Evolutionary conservation across 1,140 invertebrate species (phyloP).

Genomic region (Drosophila bipectinata): DNA sequence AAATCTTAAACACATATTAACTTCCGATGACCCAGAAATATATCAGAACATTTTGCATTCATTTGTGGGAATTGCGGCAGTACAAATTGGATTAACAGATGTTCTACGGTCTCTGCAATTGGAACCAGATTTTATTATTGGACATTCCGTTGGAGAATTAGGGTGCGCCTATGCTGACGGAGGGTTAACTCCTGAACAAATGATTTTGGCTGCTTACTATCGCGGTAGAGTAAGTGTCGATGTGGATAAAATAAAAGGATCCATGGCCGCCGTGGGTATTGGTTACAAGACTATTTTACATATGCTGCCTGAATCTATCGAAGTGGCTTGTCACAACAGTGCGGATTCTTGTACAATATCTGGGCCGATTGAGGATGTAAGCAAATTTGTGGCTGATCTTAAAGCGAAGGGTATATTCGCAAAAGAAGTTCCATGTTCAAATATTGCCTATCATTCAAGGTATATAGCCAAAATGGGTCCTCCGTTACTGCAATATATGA

Average conservation of each 20-base stretch:
- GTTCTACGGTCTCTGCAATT: slow-evolving; percentile 89
- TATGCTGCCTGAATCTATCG: slow-evolving; percentile 88
- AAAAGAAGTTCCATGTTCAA: slow-evolving; percentile 91
- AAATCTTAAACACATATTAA: slow-evolving; percentile 92
- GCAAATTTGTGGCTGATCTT: slow-evolving; percentile 88
- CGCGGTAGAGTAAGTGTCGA: slow-evolving; percentile 93
- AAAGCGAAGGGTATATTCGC: slow-evolving; percentile 92
- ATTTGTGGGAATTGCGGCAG: slow-evolving; percentile 95
- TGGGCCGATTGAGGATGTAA: slow-evolving; percentile 90
- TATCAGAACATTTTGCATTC: slow-evolving; percentile 94
- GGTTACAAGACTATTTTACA: slow-evolving; percentile 86
- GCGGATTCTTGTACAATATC: slow-evolving; percentile 94
- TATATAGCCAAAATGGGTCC: slow-evolving; percentile 91
- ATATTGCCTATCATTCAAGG: slow-evolving; percentile 93
- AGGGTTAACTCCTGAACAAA: slow-evolving; percentile 92
- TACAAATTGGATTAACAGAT: slow-evolving; percentile 94
- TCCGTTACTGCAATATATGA: slow-evolving; percentile 89
- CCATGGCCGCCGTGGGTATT: slow-evolving; percentile 93
- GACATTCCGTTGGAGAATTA: slow-evolving; percentile 95
- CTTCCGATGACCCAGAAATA: slow-evolving; percentile 88
- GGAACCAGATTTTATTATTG: slow-evolving; percentile 92
- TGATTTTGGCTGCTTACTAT: slow-evolving; percentile 92
- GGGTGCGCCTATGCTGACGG: slow-evolving; percentile 96
- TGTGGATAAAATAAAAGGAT: slow-evolving; percentile 89
- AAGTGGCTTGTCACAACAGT: slow-evolving; percentile 94